A percentile compares a stretch with the other conserved stretches of the same genome.
phyloP scores from a whole-genome alignment of 2,113 vertebrate genomes.

The Microtus montanus region DNA sequence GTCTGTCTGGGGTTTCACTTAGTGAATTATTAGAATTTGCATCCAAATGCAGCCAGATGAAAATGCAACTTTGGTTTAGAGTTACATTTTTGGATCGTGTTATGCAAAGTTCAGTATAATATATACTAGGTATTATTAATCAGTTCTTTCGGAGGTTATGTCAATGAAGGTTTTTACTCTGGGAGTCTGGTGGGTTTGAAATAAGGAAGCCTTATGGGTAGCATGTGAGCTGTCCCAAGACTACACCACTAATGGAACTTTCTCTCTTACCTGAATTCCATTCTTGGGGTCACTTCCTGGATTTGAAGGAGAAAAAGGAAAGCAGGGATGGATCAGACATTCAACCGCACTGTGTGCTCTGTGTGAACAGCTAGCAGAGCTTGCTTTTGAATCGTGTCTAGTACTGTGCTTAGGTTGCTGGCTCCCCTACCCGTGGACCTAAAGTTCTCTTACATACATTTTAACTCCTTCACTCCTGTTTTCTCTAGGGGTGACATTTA shows the following conservation, averaged over 20 bases:
- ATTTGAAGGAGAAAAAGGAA: background rate
- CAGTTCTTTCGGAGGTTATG: background rate
- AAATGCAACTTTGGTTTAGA: background rate
- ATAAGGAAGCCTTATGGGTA: background rate
- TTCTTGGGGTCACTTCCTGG: conserved; percentile 2
- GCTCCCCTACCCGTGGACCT: background rate
- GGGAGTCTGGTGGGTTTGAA: background rate
- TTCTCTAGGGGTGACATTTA: background rate
- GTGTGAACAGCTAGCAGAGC: background rate
- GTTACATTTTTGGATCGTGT: background rate
- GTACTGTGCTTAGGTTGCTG: background rate
- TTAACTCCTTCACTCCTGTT: background rate
- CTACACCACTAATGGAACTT: background rate
- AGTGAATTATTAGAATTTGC: conserved; percentile 22
- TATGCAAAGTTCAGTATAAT: background rate
- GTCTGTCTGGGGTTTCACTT: background rate
- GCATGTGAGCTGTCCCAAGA: background rate
- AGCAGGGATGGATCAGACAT: background rate
- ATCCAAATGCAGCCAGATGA: background rate
- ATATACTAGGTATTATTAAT: background rate
- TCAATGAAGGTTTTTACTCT: background rate
- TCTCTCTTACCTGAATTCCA: conserved; percentile 5
- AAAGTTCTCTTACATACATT: background rate
- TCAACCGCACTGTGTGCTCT: background rate
- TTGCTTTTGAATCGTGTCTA: background rate